These are phyloP conservation scores for Dendronephthya gigantea DNA, from an alignment of 64 coral and sea anemone genomes.

Conservation along the genomic window DNA sequence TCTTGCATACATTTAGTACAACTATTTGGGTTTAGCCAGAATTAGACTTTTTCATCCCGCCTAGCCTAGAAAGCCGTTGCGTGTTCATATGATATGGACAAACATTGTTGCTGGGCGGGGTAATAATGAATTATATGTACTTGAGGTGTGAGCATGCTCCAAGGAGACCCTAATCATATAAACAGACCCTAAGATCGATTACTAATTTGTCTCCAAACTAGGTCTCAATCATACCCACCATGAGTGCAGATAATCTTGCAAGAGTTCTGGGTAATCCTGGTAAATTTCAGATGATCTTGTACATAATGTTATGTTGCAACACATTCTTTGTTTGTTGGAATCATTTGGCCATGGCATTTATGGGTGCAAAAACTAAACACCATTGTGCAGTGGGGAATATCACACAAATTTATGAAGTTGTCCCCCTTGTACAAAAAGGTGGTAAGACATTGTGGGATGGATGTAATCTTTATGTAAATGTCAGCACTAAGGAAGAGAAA, in stretches of 20 bases:
- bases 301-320: neutral
- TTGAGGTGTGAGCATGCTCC: too few species aligned
- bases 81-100: too few species aligned
- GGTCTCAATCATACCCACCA: neutral
- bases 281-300: neutral
- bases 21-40: too few species aligned
- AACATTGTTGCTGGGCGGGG: too few species aligned
- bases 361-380: slow-evolving; percentile 1
- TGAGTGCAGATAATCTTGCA: neutral
- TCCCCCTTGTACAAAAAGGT: neutral
- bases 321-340: neutral
- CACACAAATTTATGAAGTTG: neutral
- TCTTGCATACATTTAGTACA: too few species aligned
- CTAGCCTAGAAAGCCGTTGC: too few species aligned
- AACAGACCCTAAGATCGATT: too few species aligned
- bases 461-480: neutral
- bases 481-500: neutral
- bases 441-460: neutral
- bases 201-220: too few species aligned
- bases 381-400: neutral
- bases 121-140: too few species aligned
- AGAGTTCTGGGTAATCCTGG: neutral
- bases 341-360: neutral
- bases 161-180: too few species aligned
- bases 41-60: too few species aligned